These are phyloP conservation scores for Laterallus jamaicensis DNA, from an alignment of 2,113 vertebrate genomes.

Conservation along the genomic window DNA sequence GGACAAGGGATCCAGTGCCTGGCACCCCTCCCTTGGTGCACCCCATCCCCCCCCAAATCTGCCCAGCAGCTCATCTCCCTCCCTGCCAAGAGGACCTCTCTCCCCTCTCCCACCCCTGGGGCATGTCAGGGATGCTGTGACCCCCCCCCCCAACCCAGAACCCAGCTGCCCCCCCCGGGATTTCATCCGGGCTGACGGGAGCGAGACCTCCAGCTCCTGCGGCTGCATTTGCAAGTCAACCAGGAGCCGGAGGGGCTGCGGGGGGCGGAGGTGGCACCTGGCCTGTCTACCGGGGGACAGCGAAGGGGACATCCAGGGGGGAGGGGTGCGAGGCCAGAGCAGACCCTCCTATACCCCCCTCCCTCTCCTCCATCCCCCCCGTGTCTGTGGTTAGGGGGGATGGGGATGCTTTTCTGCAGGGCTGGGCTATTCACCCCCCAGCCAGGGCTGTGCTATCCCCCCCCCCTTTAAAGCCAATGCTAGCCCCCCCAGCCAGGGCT, in stretches of 20 bases:
- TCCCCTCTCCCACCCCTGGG: background rate
- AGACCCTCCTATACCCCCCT: background rate
- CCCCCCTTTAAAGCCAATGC: too few species aligned
- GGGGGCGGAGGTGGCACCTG: background rate
- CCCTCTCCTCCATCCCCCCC: too few species aligned
- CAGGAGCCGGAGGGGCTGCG: background rate
- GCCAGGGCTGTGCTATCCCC: too few species aligned
- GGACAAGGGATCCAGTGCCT: background rate
- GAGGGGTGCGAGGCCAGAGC: accelerated
- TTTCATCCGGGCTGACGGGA: background rate
- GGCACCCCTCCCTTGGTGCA: background rate
- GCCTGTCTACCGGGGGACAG: background rate
- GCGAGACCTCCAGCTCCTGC: background rate
- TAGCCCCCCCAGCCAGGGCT: too few species aligned
- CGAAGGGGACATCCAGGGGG: accelerated
- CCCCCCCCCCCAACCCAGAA: too few species aligned
- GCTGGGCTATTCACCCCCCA: background rate
- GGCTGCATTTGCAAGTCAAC: slow-evolving; percentile 7
- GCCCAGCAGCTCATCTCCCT: accelerated
- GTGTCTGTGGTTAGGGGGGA: background rate
- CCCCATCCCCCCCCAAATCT: background rate
- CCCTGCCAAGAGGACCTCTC: background rate
- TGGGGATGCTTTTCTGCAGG: background rate
- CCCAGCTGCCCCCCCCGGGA: background rate
- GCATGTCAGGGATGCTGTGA: accelerated